Conservation (phyloP, 2,797 vertebrate species). For the Sebastes minor region DNA sequence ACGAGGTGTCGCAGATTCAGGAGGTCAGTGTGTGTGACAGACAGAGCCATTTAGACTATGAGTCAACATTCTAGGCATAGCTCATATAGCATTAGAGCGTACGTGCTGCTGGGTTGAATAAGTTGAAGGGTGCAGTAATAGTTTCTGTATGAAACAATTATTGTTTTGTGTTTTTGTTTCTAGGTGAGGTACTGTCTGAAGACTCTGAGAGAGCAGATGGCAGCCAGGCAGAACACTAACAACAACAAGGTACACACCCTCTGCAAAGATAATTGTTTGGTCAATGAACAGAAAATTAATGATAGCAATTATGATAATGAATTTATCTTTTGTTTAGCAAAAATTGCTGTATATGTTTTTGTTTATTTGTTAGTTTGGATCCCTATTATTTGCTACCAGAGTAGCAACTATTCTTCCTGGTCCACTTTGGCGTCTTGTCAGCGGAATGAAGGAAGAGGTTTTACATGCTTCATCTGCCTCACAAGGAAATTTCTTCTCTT, state of each 20-base stretch:
- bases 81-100: background rate
- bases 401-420: too few relatives aligned
- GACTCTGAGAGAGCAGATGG: conserved; percentile 84
- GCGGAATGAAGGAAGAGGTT: background rate
- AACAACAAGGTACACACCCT: conserved; percentile 67
- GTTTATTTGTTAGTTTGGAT: too few relatives aligned
- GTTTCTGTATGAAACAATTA: background rate
- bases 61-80: conserved; percentile 13
- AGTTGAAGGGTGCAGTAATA: background rate
- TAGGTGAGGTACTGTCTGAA: conserved; percentile 87
- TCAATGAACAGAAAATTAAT: background rate
- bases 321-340: background rate
- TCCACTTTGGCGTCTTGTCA: background rate
- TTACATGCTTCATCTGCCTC: background rate
- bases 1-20: conserved; percentile 90
- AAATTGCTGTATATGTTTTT: background rate
- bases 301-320: background rate
- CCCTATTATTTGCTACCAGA: too few relatives aligned
- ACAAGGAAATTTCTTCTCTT: too few relatives aligned
- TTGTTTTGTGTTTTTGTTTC: conserved; percentile 6
- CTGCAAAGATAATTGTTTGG: background rate
- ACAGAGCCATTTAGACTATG: background rate
- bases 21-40: conserved; percentile 81
- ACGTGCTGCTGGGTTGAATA: background rate
- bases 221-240: conserved; percentile 75